phyloP scores from a whole-genome alignment of 2,113 vertebrate genomes.

The Datnioides undecimradiatus region DNA sequence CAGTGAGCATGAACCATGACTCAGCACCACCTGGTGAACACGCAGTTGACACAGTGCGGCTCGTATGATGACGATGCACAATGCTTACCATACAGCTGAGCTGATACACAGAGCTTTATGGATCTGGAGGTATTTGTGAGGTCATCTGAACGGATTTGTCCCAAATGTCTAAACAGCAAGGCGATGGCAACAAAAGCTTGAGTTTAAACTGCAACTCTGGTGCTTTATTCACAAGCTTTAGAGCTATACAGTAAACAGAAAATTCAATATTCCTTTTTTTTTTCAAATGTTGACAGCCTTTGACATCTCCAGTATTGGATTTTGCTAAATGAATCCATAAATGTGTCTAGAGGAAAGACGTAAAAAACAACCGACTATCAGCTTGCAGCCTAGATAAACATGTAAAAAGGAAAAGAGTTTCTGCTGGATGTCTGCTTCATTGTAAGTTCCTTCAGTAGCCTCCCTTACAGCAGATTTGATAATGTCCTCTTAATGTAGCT shows the following conservation, averaged over 20 bases:
- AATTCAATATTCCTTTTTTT: background rate
- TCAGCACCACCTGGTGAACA: conserved; percentile 65
- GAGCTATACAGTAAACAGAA: conserved; percentile 21
- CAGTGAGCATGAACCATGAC: conserved; percentile 53
- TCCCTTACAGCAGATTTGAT: background rate
- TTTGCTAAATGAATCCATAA: conserved; percentile 19
- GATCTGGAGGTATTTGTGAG: conserved; percentile 39
- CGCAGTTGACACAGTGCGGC: conserved; percentile 42
- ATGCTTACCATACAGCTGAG: conserved; percentile 32
- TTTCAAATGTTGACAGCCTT: background rate
- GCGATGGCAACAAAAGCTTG: conserved; percentile 17
- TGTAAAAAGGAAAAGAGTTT: background rate
- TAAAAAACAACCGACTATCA: conserved; percentile 15
- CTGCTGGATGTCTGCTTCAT: background rate
- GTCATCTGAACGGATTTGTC: conserved; percentile 46
- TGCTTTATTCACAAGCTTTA: conserved; percentile 37
- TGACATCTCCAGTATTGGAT: conserved; percentile 20
- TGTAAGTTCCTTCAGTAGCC: background rate
- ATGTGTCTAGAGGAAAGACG: background rate
- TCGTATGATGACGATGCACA: conserved; percentile 55
- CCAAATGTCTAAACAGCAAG: conserved; percentile 30
- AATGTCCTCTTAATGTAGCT: conserved; percentile 8
- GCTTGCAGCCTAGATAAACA: background rate
- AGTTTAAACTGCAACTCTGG: conserved; percentile 29
- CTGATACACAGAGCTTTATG: conserved; percentile 35